Percentiles rank a stretch among this genome's conserved stretches.
Evolutionary conservation across 1,140 invertebrate species (phyloP).

Genomic region (Colletes latitarsis): DNA sequence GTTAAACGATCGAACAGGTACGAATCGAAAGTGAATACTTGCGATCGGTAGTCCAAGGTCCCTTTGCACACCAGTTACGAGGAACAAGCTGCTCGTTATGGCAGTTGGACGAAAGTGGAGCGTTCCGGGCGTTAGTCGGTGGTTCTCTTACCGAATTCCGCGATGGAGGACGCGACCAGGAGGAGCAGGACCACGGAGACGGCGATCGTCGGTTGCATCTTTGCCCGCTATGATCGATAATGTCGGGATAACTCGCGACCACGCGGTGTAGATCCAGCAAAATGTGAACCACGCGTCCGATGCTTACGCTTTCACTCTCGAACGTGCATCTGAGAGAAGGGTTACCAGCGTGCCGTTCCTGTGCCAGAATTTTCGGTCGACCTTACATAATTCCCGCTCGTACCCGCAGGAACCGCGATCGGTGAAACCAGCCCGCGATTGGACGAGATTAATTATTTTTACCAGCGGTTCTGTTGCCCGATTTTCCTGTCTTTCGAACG

Average conservation of each 20-base stretch:
- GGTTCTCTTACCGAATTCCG: conserved; percentile 48
- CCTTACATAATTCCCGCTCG: conserved; percentile 66
- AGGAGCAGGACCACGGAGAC: not conserved
- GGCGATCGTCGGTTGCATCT: not conserved
- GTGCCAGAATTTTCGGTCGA: conserved; percentile 63
- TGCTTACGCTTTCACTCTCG: conserved; percentile 77
- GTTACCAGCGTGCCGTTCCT: conserved; percentile 17
- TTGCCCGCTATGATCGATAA: not conserved
- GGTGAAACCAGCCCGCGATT: not conserved
- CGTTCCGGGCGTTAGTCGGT: not conserved
- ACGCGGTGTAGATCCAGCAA: conserved; percentile 3
- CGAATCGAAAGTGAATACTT: not conserved
- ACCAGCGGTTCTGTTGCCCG: not conserved
- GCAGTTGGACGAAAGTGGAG: not conserved
- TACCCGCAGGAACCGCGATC: not conserved
- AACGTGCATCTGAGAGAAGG: conserved; percentile 70
- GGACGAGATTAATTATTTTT: not conserved
- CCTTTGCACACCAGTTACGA: not conserved
- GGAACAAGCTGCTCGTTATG: not conserved
- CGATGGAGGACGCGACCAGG: not conserved
- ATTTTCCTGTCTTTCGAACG: not conserved
- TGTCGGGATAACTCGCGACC: not conserved
- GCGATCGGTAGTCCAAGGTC: not conserved
- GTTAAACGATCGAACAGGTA: no score
- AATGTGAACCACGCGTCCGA: conserved; percentile 3